Percentiles rank a stretch among this genome's conserved stretches.
Conservation (phyloP, 2,113 vertebrate genomes). For the Heliornis fulica region DNA sequence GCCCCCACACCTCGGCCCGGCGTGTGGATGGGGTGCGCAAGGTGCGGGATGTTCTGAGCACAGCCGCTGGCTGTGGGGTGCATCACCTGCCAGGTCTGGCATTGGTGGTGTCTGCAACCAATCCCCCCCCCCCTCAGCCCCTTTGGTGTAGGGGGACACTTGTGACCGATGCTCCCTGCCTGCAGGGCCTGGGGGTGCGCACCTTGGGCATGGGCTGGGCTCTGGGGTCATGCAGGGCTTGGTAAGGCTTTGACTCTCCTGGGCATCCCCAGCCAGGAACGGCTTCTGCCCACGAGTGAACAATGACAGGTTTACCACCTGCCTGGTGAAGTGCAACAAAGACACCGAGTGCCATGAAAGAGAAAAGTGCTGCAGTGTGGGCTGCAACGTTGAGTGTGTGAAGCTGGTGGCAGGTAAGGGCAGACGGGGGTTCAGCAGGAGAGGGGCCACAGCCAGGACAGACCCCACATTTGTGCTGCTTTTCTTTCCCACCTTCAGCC, state of each 20-base stretch:
- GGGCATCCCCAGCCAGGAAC: neutral
- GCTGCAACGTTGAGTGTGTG: rapidly evolving
- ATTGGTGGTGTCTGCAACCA: no score
- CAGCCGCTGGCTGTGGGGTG: neutral
- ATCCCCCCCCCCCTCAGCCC: neutral
- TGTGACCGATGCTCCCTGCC: neutral
- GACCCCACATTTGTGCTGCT: rapidly evolving
- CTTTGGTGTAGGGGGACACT: neutral
- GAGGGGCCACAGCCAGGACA: rapidly evolving
- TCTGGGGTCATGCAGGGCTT: neutral
- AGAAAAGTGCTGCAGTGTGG: neutral
- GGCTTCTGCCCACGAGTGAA: neutral
- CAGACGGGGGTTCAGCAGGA: rapidly evolving
- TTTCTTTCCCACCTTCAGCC: neutral
- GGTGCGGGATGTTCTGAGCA: neutral
- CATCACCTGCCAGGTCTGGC: neutral
- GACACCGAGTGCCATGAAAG: rapidly evolving
- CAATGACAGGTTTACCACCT: rapidly evolving
- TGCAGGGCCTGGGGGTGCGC: neutral
- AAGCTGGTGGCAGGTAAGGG: neutral
- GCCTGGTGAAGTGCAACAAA: rapidly evolving
- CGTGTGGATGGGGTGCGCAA: rapidly evolving
- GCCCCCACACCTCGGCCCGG: rapidly evolving
- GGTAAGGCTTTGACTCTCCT: neutral
- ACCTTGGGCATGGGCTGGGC: neutral